These are phyloP conservation scores for Axis porcinus DNA, from an alignment of 2,113 vertebrate genomes.

Conservation along the genomic window DNA sequence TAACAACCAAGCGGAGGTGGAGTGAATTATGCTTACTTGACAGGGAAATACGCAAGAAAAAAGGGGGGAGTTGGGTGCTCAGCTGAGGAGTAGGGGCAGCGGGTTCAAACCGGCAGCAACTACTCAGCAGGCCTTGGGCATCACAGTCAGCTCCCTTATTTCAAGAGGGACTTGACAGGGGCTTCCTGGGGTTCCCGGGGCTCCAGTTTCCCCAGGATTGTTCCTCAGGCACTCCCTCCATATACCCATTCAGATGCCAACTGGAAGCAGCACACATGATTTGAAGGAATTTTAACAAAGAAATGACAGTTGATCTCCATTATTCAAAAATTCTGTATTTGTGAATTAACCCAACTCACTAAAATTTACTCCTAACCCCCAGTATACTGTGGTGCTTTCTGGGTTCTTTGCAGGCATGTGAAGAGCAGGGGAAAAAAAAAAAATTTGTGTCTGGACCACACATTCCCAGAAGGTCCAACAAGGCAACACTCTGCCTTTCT, in stretches of 20 bases:
- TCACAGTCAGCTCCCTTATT: background rate
- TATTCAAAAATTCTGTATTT: background rate
- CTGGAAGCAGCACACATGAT: background rate
- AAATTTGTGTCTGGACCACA: background rate
- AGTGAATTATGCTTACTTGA: background rate
- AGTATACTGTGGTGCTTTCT: background rate
- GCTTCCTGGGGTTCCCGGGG: background rate
- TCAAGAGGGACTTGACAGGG: background rate
- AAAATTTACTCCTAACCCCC: background rate
- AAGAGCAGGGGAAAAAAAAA: background rate
- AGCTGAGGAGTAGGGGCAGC: background rate
- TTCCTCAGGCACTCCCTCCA: background rate
- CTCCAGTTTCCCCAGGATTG: background rate
- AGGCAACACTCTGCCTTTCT: background rate
- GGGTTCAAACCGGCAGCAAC: background rate
- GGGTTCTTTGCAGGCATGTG: background rate
- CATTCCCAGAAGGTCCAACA: background rate
- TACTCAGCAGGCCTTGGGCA: no score
- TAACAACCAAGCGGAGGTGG: background rate
- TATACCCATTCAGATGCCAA: background rate
- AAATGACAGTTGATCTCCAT: background rate
- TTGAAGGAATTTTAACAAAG: background rate
- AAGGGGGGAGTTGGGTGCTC: background rate
- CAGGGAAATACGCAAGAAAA: background rate
- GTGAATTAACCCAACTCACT: background rate